A percentile compares a stretch with the other conserved stretches of the same genome.
phyloP scores from a whole-genome alignment of 1,140 invertebrate species.

The Aphidius ervi region DNA sequence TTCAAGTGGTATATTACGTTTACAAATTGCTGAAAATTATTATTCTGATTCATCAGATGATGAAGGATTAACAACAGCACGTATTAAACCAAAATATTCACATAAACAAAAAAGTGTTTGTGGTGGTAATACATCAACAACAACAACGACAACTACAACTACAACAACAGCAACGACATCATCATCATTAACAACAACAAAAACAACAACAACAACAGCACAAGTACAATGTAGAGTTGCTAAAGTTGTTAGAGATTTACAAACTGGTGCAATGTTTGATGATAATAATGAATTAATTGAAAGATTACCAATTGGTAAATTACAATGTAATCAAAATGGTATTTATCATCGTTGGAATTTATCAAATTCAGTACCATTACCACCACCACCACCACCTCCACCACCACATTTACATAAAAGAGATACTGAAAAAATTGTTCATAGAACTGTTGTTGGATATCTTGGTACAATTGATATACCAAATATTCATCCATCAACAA shows the following conservation, averaged over 20 bases:
- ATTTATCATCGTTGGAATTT: conserved; percentile 48
- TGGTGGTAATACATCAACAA: conserved; percentile 31
- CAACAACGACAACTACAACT: conserved; percentile 27
- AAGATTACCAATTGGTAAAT: conserved; percentile 32
- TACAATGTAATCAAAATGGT: conserved; percentile 37
- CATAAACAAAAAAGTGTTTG: conserved; percentile 49
- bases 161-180: conserved; percentile 6
- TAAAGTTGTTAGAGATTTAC: conserved; percentile 56
- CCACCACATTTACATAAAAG: conserved; percentile 44
- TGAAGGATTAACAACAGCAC: conserved; percentile 55
- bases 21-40: conserved; percentile 86
- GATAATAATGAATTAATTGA: conserved; percentile 16
- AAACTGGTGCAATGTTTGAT: conserved; percentile 56
- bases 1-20: conserved; percentile 71
- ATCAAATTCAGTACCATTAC: conserved; percentile 41
- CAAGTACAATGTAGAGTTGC: conserved; percentile 52
- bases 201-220: conserved; percentile 16
- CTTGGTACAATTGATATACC: conserved; percentile 94
- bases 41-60: conserved; percentile 82
- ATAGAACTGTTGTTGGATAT: conserved; percentile 86
- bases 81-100: conserved; percentile 63
- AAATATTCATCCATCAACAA: conserved; percentile 70
- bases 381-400: conserved; percentile 45
- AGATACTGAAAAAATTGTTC: conserved; percentile 63
- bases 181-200: conserved; percentile 1